phyloP scores from a whole-genome alignment of 2,888 invertebrate genomes.

The Drosophila ezoana region DNA sequence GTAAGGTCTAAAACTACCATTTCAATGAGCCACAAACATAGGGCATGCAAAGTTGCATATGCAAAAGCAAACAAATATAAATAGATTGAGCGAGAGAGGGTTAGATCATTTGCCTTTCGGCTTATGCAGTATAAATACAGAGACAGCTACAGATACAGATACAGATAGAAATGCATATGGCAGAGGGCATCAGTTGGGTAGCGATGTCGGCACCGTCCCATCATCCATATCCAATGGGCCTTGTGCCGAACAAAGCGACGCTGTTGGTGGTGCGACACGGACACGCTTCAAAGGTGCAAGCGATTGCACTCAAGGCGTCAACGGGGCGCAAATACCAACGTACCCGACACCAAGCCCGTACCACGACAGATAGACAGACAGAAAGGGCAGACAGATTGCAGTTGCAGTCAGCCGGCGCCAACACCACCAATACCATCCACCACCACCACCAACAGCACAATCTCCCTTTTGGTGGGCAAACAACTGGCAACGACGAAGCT shows the following conservation, averaged over 20 bases:
- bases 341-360: constrained; percentile 10
- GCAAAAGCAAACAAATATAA: constrained; percentile 25
- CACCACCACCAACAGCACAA: constrained; percentile 5
- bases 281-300: constrained; percentile 79
- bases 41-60: constrained; percentile 10
- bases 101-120: constrained; percentile 45
- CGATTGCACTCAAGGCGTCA: constrained; percentile 78
- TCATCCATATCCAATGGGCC: constrained; percentile 40
- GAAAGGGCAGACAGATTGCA: constrained; percentile 68
- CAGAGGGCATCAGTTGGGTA: constrained; percentile 14
- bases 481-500: constrained; percentile 58
- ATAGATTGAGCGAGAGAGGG: constrained; percentile 8
- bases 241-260: constrained; percentile 47
- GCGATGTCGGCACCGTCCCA: constrained; percentile 6
- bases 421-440: constrained; percentile 7
- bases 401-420: constrained; percentile 63
- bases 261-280: constrained; percentile 71
- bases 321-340: constrained; percentile 55
- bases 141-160: constrained; percentile 17
- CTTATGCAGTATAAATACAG: constrained; percentile 40
- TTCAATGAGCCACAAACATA: background rate
- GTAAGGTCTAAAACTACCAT: background rate
- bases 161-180: constrained; percentile 34
- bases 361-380: constrained; percentile 9
- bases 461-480: constrained; percentile 36